Percentiles rank a stretch among this genome's conserved stretches.
These are phyloP conservation scores for Oxycera nigricornis DNA, from an alignment of 2,888 invertebrate genomes.

Conservation along the genomic window DNA sequence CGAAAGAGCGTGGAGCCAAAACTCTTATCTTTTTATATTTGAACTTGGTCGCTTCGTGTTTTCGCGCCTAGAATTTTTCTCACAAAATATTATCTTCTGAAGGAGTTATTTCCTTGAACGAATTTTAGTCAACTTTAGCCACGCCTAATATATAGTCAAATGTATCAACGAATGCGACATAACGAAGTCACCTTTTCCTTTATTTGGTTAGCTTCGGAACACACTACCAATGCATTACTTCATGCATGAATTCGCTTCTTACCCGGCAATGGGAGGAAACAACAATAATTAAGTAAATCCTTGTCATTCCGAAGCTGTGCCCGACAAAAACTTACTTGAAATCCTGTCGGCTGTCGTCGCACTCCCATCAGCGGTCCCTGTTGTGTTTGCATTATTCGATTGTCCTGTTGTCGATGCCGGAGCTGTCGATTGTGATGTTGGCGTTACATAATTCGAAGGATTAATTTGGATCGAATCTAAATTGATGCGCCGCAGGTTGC, in stretches of 20 bases:
- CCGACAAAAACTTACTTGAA: constrained; percentile 39
- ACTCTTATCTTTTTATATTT: too few relatives aligned
- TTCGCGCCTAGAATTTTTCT: too few relatives aligned
- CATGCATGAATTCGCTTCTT: background rate
- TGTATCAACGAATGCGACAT: too few relatives aligned
- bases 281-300: constrained; percentile 29
- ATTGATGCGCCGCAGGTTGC: constrained; percentile 59
- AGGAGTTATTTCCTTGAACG: too few relatives aligned
- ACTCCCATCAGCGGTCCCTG: constrained; percentile 9
- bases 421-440: constrained; percentile 30
- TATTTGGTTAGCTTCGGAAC: too few relatives aligned
- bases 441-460: constrained; percentile 48
- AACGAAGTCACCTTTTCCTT: too few relatives aligned
- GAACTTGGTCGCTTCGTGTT: too few relatives aligned
- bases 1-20: too few relatives aligned
- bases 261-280: background rate
- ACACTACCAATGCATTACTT: too few relatives aligned
- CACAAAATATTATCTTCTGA: too few relatives aligned
- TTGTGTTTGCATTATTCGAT: constrained; percentile 15
- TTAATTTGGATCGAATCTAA: constrained; percentile 57
- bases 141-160: too few relatives aligned
- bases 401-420: constrained; percentile 40
- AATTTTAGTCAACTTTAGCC: too few relatives aligned
- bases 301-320: constrained; percentile 7
- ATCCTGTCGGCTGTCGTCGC: constrained; percentile 11